A percentile compares a stretch with the other conserved stretches of the same genome.
phyloP scores from a whole-genome alignment of 2,888 invertebrate genomes.

The Iphiclides podalirius region DNA sequence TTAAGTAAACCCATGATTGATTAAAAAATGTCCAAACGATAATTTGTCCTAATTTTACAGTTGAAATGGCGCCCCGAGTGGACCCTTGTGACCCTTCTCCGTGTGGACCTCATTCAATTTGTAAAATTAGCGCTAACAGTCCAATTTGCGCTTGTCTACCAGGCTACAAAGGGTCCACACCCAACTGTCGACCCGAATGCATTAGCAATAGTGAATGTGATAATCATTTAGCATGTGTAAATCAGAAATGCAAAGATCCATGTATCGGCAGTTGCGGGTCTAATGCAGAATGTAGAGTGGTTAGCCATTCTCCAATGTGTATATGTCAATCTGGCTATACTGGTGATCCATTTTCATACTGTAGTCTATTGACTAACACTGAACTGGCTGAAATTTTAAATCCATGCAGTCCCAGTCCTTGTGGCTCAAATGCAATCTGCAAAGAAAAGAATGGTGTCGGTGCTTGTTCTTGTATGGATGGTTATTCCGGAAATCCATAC shows the following conservation, averaged over 20 bases:
- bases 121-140: constrained; percentile 82
- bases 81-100: constrained; percentile 86
- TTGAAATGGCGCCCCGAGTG: constrained; percentile 43
- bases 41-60: constrained; percentile 28
- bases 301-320: constrained; percentile 88
- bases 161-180: constrained; percentile 84
- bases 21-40: no score
- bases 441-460: constrained; percentile 82
- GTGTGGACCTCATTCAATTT: constrained; percentile 88
- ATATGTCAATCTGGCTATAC: constrained; percentile 84
- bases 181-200: constrained; percentile 90
- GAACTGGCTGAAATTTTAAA: constrained; percentile 65
- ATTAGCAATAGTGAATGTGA: constrained; percentile 88
- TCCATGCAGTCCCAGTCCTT: constrained; percentile 84
- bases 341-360: constrained; percentile 89
- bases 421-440: constrained; percentile 82
- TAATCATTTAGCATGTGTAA: constrained; percentile 84
- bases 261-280: constrained; percentile 86
- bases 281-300: constrained; percentile 87
- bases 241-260: constrained; percentile 88
- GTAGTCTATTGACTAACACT: constrained; percentile 58
- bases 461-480: constrained; percentile 83
- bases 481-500: constrained; percentile 87
- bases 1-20: no score
- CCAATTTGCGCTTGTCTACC: constrained; percentile 88